These are phyloP conservation scores for Campoplex nolae DNA, from an alignment of 2,888 invertebrate genomes.

Conservation along the genomic window DNA sequence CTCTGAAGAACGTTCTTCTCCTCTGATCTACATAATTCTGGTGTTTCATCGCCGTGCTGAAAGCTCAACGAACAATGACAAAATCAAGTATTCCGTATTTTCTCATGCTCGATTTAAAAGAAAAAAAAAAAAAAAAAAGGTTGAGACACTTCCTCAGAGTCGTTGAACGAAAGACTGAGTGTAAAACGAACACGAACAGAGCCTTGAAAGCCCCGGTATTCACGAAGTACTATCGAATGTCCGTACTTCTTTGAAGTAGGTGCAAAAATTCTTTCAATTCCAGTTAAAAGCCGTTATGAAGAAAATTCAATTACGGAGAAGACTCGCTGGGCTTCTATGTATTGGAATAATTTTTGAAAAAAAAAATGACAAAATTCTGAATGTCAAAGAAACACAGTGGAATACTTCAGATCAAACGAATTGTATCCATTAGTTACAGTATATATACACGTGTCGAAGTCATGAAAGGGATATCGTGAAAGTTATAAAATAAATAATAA, in stretches of 20 bases:
- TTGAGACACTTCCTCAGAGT: no score
- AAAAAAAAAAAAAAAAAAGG: no score
- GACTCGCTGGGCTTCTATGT: neutral
- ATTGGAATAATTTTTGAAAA: neutral
- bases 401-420: neutral
- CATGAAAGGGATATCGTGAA: slow-evolving; percentile 40
- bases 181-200: no score
- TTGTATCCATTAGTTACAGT: neutral
- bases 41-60: no score
- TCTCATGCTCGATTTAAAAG: no score
- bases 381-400: neutral
- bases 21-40: no score
- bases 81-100: no score
- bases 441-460: slow-evolving; percentile 1
- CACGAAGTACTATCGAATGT: neutral
- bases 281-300: neutral
- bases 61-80: no score
- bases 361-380: neutral
- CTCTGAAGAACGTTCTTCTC: no score
- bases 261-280: neutral
- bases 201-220: no score
- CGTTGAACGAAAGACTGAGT: no score
- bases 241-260: neutral
- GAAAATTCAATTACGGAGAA: no score
- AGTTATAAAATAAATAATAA: neutral